phyloP scores from a whole-genome alignment of 1,140 invertebrate species.

The Colletes latitarsis region DNA sequence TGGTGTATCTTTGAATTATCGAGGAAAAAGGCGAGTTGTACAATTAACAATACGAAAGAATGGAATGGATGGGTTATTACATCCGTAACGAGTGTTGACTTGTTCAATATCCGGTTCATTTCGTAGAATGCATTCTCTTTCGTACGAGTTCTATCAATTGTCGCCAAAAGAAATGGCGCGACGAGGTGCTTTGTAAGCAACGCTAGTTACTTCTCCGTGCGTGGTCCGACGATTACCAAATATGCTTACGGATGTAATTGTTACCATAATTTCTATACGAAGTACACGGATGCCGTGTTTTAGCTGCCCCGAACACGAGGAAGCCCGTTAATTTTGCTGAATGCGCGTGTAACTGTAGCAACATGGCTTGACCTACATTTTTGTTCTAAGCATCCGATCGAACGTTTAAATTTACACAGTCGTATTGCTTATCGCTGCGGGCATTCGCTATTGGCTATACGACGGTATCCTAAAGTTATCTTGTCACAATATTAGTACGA shows the following conservation, averaged over 20 bases:
- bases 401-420: slow-evolving; percentile 33
- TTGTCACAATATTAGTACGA: slow-evolving; percentile 18
- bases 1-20: no score
- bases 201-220: neutral
- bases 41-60: no score
- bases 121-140: neutral
- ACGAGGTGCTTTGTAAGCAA: slow-evolving; percentile 23
- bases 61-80: slow-evolving; percentile 1
- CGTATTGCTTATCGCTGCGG: slow-evolving; percentile 18
- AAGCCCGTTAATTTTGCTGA: slow-evolving; percentile 14
- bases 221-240: slow-evolving; percentile 18
- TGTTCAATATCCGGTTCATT: slow-evolving; percentile 9
- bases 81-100: neutral
- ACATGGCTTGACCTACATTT: slow-evolving; percentile 22
- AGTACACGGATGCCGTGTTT: neutral
- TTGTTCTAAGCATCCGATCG: slow-evolving; percentile 12
- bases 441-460: neutral
- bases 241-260: slow-evolving; percentile 17
- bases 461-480: slow-evolving; percentile 12
- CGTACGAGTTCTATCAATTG: neutral
- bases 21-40: neutral
- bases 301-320: neutral
- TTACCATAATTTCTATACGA: slow-evolving; percentile 10
- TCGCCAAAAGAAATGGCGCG: slow-evolving; percentile 13
- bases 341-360: neutral